A percentile compares a stretch with the other conserved stretches of the same genome.
Conservation (phyloP, 2,797 vertebrate species). For the Crenichthys baileyi region DNA sequence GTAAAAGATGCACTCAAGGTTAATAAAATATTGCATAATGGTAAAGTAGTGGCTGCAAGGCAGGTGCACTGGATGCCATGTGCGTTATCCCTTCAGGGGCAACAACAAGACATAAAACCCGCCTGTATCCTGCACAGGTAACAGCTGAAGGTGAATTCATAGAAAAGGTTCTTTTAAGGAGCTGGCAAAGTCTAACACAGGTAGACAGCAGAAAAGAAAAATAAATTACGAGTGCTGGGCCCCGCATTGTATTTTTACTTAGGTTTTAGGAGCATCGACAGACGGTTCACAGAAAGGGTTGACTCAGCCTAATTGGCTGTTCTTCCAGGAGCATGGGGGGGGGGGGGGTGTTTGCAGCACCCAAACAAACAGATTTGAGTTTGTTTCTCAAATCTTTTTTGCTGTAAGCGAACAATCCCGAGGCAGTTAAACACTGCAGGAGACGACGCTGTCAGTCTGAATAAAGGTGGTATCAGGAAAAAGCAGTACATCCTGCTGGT, state of each 20-base stretch:
- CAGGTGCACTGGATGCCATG: neutral
- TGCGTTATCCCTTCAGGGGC: constrained; percentile 1
- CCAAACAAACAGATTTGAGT: constrained; percentile 51
- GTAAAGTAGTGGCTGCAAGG: constrained; percentile 4
- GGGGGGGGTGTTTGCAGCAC: constrained; percentile 40
- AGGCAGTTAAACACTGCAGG: constrained; percentile 39
- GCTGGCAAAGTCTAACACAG: constrained; percentile 23
- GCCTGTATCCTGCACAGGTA: constrained; percentile 2
- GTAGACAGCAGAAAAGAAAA: constrained; percentile 37
- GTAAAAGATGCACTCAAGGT: constrained; percentile 23
- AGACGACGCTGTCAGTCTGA: constrained; percentile 20
- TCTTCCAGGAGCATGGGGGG: constrained; percentile 41
- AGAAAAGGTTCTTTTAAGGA: constrained; percentile 38
- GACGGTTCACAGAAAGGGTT: constrained; percentile 62
- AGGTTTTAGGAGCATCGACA: constrained; percentile 58
- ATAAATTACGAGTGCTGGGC: constrained; percentile 42
- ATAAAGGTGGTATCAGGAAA: constrained; percentile 31
- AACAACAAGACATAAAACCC: constrained; percentile 7
- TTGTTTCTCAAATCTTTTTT: constrained; percentile 35
- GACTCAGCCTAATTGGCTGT: constrained; percentile 69
- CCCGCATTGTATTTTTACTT: constrained; percentile 55
- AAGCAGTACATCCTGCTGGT: constrained; percentile 33
- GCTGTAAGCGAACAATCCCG: constrained; percentile 60
- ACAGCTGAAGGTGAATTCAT: constrained; percentile 20
- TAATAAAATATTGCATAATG: constrained; percentile 21